Evolutionary conservation across 1,140 invertebrate species (phyloP), one percentile per base, ranked within the genome.

Genomic region (Tigriopus japonicus): DNA sequence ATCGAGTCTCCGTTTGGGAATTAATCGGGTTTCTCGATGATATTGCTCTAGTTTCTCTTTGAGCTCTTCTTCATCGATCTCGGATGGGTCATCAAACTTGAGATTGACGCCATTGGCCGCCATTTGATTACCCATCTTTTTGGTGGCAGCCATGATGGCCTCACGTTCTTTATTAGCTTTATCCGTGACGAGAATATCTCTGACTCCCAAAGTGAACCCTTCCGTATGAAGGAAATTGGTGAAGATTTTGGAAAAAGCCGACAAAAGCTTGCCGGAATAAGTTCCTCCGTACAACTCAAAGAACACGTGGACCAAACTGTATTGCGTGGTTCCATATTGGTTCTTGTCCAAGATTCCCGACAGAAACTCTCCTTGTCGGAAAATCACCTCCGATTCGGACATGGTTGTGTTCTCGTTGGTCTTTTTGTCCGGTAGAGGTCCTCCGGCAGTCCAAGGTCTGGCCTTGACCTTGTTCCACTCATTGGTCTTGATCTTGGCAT

Each of bases 161-260:
- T 74, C 76, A 23, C 93, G 77, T 64, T 81, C 79, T 24, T 75
- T 69, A 69, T 96, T 80, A 9, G 84, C 85, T 65, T 81, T 72
- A 13, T 71, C 63, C 3, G 80, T 78, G 1, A 96, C 81, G 5
- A 97, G 71, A 75, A 98, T 96, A 74, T 98, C 95, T 68, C 86
- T 81, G 0, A 97, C 85, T 15, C 95, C 94, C 2, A 99, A 74
- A 14, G 92, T 92, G 69, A 98, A 98, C 1, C 93, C 93, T 64
- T 84, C 78, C 68, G 79, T 78, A 75, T 96, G 91, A 1, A 98
- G 75, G 71, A 84, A 95, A 58, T 80, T 78, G 43, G 88, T 94
- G 69, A 97, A 97, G 0, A 98, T 71, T 71, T 90, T 85, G 0
- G 88, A 86, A 65, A 98, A 85, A 15, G 88, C 82, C 62, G 85